Conservation (phyloP, 2,797 vertebrate genomes). For the Anguilla megastoma region DNA sequence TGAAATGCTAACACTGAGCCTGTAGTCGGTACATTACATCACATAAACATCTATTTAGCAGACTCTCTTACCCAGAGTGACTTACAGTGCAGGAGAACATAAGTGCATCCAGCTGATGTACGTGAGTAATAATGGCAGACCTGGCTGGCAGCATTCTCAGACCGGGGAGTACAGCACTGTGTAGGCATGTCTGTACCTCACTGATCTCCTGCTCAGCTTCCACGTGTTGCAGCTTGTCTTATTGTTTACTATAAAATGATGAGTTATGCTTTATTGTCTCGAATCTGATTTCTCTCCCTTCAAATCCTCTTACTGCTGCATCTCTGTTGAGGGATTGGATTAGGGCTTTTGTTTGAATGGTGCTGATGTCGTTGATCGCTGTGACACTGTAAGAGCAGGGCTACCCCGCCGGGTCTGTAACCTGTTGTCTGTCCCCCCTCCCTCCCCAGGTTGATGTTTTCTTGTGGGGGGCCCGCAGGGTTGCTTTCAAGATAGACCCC, state of each 20-base stretch:
- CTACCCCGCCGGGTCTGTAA: not conserved
- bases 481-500: conserved; percentile 64
- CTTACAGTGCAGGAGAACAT: not conserved
- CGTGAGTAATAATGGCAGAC: not conserved
- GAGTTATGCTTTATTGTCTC: conserved; percentile 30
- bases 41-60: no score
- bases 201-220: not conserved
- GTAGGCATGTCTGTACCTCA: not conserved
- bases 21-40: no score
- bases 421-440: not conserved
- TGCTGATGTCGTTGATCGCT: not conserved
- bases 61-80: not conserved
- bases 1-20: no score
- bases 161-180: not conserved
- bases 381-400: not conserved
- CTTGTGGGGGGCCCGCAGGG: conserved; percentile 61
- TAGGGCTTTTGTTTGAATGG: not conserved
- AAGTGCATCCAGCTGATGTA: not conserved
- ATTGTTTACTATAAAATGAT: conserved; percentile 30
- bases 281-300: conserved; percentile 16
- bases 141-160: not conserved
- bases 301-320: conserved; percentile 39
- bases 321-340: conserved; percentile 10
- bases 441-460: conserved; percentile 67
- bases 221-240: not conserved